phyloP scores from a whole-genome alignment of 2,888 invertebrate species.

The Hirudinaria manillensis region DNA sequence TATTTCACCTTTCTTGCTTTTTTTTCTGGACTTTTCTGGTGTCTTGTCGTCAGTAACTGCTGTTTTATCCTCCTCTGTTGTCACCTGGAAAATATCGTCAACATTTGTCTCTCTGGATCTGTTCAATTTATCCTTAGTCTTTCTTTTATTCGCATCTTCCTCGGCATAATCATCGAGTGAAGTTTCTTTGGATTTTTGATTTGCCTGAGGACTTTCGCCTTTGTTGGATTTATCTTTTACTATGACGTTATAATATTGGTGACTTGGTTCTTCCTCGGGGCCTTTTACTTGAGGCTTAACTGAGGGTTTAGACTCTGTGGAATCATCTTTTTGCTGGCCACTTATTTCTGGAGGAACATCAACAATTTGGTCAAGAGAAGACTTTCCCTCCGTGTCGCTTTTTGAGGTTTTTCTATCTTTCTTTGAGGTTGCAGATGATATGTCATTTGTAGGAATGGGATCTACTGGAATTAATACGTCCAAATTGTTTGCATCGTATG shows the following conservation, averaged over 20 bases:
- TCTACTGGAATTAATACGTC: conserved; percentile 23
- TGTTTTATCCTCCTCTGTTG: not conserved
- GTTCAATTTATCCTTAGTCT: conserved; percentile 14
- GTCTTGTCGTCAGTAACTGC: not conserved
- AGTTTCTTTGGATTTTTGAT: not conserved
- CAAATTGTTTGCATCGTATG: conserved; percentile 18
- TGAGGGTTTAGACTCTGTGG: not conserved
- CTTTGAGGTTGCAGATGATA: not conserved
- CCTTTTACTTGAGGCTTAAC: not conserved
- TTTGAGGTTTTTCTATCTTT: not conserved
- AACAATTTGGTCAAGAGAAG: too few relatives aligned
- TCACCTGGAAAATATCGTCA: conserved; percentile 14
- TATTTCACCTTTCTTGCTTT: not conserved
- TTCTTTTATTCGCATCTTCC: not conserved
- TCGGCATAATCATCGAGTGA: conserved; percentile 3
- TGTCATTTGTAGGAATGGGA: not conserved
- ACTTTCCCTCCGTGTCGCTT: not conserved
- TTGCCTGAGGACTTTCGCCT: not conserved
- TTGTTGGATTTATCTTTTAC: not conserved
- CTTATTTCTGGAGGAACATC: too few relatives aligned
- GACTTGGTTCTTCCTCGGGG: not conserved
- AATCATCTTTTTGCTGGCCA: not conserved
- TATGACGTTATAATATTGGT: not conserved
- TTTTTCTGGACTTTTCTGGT: not conserved
- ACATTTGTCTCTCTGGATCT: conserved; percentile 24